Conservation (phyloP, 1,140 invertebrate species). For the Octopus bimaculoides region DNA sequence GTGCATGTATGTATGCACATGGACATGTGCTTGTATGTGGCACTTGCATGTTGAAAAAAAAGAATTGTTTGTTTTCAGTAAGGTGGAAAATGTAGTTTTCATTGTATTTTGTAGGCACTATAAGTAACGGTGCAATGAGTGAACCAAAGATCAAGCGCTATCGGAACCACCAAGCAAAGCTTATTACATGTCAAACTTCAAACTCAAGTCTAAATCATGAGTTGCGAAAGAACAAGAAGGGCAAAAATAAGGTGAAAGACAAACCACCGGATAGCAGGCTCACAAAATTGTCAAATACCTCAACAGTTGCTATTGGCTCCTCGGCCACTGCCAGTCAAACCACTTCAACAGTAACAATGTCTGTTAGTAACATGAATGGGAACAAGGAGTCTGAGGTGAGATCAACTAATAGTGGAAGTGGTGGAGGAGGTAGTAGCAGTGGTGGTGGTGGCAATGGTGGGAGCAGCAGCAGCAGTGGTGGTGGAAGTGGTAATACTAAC, state of each 20-base stretch:
- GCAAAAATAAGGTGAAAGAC: conserved; percentile 65
- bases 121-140: not conserved
- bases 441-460: not conserved
- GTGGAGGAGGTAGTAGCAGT: not conserved
- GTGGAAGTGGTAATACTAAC: no score
- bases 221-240: conserved; percentile 38
- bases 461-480: no score
- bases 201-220: not conserved
- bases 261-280: not conserved
- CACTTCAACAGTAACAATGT: not conserved
- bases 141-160: conserved; percentile 11
- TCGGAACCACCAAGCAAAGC: not conserved
- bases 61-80: not conserved
- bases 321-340: conserved; percentile 6
- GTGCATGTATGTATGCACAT: not conserved
- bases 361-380: conserved; percentile 62
- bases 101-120: not conserved
- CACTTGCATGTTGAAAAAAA: not conserved
- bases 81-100: not conserved
- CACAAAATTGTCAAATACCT: not conserved
- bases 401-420: conserved; percentile 16
- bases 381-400: conserved; percentile 59
- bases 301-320: not conserved
- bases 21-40: not conserved
- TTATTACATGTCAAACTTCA: not conserved